These are phyloP conservation scores for Excalfactoria chinensis DNA, from an alignment of 2,113 vertebrate genomes.

Conservation along the genomic window DNA sequence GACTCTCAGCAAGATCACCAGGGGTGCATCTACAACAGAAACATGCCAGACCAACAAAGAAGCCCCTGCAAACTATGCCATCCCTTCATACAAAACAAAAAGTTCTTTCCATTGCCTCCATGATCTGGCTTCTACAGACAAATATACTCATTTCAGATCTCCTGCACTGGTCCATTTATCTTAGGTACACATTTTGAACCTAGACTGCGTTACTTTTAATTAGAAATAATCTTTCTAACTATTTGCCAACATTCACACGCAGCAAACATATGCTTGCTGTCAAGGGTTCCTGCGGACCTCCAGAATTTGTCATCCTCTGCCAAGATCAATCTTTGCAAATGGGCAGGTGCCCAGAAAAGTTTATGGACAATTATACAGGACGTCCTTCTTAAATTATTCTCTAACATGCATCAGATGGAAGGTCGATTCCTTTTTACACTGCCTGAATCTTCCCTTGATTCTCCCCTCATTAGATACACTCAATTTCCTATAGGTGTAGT, in stretches of 20 bases:
- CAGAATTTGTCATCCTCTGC: slow-evolving; percentile 17
- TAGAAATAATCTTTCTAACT: neutral
- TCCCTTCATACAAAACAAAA: neutral
- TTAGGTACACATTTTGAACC: neutral
- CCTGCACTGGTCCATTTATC: neutral
- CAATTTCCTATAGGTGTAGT: neutral
- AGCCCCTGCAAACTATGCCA: neutral
- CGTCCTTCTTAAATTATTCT: neutral
- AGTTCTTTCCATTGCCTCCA: neutral
- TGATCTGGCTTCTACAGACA: neutral
- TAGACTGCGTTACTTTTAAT: neutral
- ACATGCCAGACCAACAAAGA: neutral
- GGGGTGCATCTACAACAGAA: neutral
- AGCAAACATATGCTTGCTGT: neutral
- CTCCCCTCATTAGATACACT: neutral
- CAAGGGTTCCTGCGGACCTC: neutral
- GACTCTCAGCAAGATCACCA: neutral
- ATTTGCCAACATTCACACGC: neutral
- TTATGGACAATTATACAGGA: neutral
- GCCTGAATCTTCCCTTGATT: neutral
- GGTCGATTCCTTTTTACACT: fast-evolving
- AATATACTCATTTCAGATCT: neutral
- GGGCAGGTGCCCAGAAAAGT: neutral
- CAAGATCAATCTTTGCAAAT: neutral
- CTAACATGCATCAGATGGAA: neutral